Base-by-base conservation (phyloP, 35 echinoderm and acorn worm species). In the Chiridota heheva region DNA sequence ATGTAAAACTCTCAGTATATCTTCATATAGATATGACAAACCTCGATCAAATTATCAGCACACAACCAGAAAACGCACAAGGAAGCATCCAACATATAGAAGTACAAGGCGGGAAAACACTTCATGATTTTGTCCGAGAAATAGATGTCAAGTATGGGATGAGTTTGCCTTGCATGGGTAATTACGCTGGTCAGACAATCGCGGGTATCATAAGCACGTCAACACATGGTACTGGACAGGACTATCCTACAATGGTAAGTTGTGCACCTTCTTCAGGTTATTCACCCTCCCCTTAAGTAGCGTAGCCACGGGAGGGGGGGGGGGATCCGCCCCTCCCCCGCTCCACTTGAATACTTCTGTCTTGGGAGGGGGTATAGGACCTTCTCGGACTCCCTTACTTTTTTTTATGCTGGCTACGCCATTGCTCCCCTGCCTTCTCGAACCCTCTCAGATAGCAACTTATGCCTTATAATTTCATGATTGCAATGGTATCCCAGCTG, bases 121-220 rank as follows among this genome's bases (percentile, higher is more conserved):
- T 95, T 5, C 91, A 89, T 47, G 91, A 88, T 53, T 81, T 95
- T 32, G 86, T 89, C 3, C 63, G 91, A 7, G 86, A 89, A 41
- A 73, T 95, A 40, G 91, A 95, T 67, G 44, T 40, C 40, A 72
- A 89, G 15, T 89, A 95, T 58, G 86, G 82, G 32, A 79, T 95
- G 79, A 89, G 86, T 49, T 59, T 95, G 32, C 91, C 91, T 1
- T 88, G 86, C 34, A 95, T 95, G 91, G 91, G 91, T 3, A 95
- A 95, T 67, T 95, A 95, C 49, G 91, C 86, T 2, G 91, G 91
- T 0, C 91, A 95, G 75, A 95, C 91, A 1, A 77, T 89, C 1
- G 91, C 91, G 3, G 91, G 91, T 32, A 95, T 95, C 42, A 89
- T 88, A 56, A 95, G 91, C 39, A 95, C 91, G 44, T 95, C 91